These are phyloP conservation scores for Hippocampus guttulatus DNA, from an alignment of 2,113 vertebrate species.

Conservation along the genomic window DNA sequence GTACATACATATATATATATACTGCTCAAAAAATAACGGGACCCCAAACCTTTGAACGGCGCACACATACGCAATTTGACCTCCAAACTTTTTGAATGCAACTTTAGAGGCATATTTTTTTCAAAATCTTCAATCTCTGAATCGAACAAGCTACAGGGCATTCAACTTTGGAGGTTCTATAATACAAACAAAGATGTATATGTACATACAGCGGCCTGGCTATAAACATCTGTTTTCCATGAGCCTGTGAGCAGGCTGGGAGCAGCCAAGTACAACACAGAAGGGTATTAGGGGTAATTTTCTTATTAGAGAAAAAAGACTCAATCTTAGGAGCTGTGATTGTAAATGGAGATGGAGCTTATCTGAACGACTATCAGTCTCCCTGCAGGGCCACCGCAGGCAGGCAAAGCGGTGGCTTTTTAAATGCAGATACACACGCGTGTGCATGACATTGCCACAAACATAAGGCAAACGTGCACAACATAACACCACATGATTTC, in stretches of 20 bases:
- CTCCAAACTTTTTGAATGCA: background rate
- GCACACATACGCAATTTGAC: background rate
- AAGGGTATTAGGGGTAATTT: slow-evolving; percentile 93
- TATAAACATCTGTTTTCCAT: slow-evolving; percentile 86
- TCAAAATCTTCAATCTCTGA: background rate
- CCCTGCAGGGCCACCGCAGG: slow-evolving; percentile 59
- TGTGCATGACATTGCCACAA: slow-evolving; percentile 4
- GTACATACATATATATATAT: too few species aligned
- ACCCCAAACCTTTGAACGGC: too few species aligned
- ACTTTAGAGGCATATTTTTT: background rate
- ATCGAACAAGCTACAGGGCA: background rate
- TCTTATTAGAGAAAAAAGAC: slow-evolving; percentile 82
- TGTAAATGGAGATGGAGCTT: slow-evolving; percentile 74
- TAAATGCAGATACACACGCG: slow-evolving; percentile 39
- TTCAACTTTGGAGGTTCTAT: background rate
- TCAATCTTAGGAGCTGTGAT: slow-evolving; percentile 84
- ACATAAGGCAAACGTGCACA: slow-evolving; percentile 18
- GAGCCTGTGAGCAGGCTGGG: slow-evolving; percentile 80
- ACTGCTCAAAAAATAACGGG: too few species aligned
- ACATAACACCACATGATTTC: slow-evolving; percentile 19
- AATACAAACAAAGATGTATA: slow-evolving; percentile 12
- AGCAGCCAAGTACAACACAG: slow-evolving; percentile 86
- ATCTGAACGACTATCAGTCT: slow-evolving; percentile 61
- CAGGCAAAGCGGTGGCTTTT: slow-evolving; percentile 47
- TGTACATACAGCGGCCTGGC: slow-evolving; percentile 36